Base-by-base conservation (phyloP, 2,888 invertebrate species). In the Tethea ocularis region DNA sequence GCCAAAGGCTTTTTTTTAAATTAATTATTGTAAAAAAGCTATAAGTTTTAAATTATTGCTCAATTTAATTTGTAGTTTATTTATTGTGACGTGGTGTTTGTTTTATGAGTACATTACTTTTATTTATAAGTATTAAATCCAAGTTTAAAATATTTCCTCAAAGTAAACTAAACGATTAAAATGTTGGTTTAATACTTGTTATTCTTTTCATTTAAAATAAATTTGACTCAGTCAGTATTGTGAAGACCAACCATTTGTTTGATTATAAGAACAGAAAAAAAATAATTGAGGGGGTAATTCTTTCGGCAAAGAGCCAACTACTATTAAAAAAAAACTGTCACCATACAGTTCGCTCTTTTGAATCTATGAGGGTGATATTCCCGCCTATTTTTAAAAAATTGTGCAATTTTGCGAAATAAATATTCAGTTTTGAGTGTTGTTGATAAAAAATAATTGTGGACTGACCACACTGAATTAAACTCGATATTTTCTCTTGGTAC, bases 401-500 rank as follows among this genome's bases (percentile, higher is more conserved):
- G 52, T 52, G 52, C 52, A 53, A 33, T 33, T 11, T 33, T 26
- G 26, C 33, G 33, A 29, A 54, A 17, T 17, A n/a, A 54, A 33
- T 33, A 46, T 53, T 26, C 20, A 33, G 33, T n/a, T 33, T 54
- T 54, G 54, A 33, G 54, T 33, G 54, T 53, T 53, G 33, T 54
- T 54, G 7, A 13, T 33, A 23, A 33, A 24, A n/a, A 26, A 58
- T 38, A 59, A 61, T 57, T 38, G 54, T 56, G 46, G 57, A 52
- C 66, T 75, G 71, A n/a, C 38, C 75, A 74, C 71, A 84, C 80
- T 71, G 66, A 79, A 72, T 72, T 82, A 71, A 72, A 80, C 75
- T 78, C 74, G 72, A 81, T 89, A 88, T 89, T 89, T 89, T 88
- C 83, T 89, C 88, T 90, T 80, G 77, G 78, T 86, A 46, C 7